Conservation (phyloP, 1,140 invertebrate species). For the Plectrocnemia conspersa region DNA sequence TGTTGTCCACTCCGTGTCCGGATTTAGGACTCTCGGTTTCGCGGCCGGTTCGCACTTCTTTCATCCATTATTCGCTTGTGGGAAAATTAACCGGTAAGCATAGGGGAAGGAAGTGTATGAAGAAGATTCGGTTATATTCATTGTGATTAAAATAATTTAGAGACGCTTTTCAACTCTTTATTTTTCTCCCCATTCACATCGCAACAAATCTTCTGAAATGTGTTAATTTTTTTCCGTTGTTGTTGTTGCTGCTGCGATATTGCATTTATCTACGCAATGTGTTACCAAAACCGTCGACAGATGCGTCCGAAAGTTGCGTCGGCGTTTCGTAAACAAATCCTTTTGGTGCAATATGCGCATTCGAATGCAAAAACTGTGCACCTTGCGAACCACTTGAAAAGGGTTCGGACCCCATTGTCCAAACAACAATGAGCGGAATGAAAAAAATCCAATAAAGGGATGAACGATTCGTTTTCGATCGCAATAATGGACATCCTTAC, state of each 20-base stretch:
- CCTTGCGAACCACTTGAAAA: constrained; percentile 15
- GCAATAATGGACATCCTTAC: background rate
- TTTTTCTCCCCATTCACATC: too few relatives aligned
- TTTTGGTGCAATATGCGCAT: constrained; percentile 20
- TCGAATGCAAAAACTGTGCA: constrained; percentile 13
- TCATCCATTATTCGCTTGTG: constrained; percentile 27
- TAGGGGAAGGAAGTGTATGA: constrained; percentile 23
- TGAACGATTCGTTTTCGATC: background rate
- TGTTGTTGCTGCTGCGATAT: too few relatives aligned
- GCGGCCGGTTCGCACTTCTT: constrained; percentile 25
- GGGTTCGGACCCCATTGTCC: too few relatives aligned
- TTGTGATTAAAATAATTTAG: too few relatives aligned
- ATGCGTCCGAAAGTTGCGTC: constrained; percentile 16
- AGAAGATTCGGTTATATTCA: constrained; percentile 22
- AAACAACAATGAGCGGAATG: too few relatives aligned
- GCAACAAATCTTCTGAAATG: too few relatives aligned
- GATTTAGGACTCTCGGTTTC: constrained; percentile 16
- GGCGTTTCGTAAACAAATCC: constrained; percentile 10
- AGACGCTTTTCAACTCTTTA: too few relatives aligned
- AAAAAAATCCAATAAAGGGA: too few relatives aligned
- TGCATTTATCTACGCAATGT: constrained; percentile 23
- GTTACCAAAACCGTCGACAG: background rate
- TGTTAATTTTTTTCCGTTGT: too few relatives aligned
- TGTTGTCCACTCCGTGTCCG: too few relatives aligned
- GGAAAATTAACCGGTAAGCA: constrained; percentile 24